Evolutionary conservation across 2,797 vertebrate species (phyloP).

Genomic region (Enteromius treurensis): DNA sequence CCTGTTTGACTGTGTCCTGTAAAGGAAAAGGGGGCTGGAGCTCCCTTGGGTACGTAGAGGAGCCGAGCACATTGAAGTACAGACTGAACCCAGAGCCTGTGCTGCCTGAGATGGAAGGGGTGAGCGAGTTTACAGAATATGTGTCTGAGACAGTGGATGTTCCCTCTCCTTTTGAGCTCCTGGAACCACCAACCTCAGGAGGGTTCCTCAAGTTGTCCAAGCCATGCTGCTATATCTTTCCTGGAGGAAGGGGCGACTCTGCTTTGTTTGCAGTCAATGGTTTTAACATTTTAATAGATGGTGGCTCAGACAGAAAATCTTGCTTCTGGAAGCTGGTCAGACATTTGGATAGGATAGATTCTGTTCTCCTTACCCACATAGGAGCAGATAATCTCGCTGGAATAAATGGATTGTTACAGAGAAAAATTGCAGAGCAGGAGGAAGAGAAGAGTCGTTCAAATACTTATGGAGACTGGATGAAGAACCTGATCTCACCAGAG

Average conservation of each 20-base stretch:
- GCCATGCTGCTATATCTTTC: slow-evolving; percentile 99
- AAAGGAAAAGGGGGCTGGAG: slow-evolving; percentile 92
- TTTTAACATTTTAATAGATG: slow-evolving; percentile 97
- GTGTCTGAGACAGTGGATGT: slow-evolving; percentile 95
- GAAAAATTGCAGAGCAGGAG: slow-evolving; percentile 95
- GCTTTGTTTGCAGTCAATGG: slow-evolving; percentile 97
- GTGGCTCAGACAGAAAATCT: slow-evolving; percentile 93
- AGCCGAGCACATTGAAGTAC: slow-evolving; percentile 82
- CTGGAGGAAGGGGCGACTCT: slow-evolving; percentile 95
- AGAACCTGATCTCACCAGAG: slow-evolving; percentile 97
- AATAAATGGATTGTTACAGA: slow-evolving; percentile 95
- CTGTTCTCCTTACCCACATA: slow-evolving; percentile 95
- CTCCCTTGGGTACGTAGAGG: slow-evolving; percentile 82
- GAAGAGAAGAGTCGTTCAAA: slow-evolving; percentile 91
- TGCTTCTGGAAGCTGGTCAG: slow-evolving; percentile 99
- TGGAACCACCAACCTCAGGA: slow-evolving; percentile 96
- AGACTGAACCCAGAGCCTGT: slow-evolving; percentile 86
- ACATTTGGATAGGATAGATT: slow-evolving; percentile 96
- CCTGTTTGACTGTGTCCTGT: slow-evolving; percentile 90
- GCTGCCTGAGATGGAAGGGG: slow-evolving; percentile 92
- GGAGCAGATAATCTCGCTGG: slow-evolving; percentile 97
- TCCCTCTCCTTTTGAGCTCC: slow-evolving; percentile 93
- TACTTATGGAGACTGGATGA: slow-evolving; percentile 94
- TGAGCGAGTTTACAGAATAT: slow-evolving; percentile 93
- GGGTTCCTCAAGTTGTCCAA: slow-evolving; percentile 98